phyloP scores from a whole-genome alignment of 2,888 invertebrate species.

The Smittia aterrima region DNA sequence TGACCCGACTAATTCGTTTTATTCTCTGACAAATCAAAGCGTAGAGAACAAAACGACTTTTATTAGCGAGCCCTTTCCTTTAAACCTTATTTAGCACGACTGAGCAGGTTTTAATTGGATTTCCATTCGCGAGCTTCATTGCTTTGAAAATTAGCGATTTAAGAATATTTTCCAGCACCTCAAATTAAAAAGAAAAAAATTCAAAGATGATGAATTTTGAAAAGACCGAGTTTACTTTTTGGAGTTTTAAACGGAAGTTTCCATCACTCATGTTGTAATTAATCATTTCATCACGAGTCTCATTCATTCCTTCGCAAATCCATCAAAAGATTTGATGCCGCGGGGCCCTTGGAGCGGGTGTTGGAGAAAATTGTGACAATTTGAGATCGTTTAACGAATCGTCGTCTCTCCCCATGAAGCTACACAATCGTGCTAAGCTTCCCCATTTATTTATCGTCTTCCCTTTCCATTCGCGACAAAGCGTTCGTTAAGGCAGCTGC shows the following conservation, averaged over 20 bases:
- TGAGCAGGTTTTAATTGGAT: neutral
- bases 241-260: neutral
- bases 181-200: neutral
- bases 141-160: neutral
- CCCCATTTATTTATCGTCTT: neutral
- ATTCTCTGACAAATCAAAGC: too few species aligned
- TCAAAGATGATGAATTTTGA: neutral
- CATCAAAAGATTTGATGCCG: neutral
- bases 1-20: too few species aligned
- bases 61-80: too few species aligned
- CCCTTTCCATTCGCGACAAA: neutral
- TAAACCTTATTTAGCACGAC: too few species aligned
- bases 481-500: neutral
- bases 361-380: neutral
- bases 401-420: neutral
- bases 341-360: neutral
- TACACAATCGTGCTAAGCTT: neutral
- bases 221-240: neutral
- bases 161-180: neutral
- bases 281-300: neutral
- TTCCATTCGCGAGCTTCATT: neutral
- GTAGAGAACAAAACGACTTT: too few species aligned
- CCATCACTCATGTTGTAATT: neutral
- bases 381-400: too few species aligned
- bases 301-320: conserved; percentile 4